Conservation (phyloP, 2,888 invertebrate species). For the Microchrysa polita region DNA sequence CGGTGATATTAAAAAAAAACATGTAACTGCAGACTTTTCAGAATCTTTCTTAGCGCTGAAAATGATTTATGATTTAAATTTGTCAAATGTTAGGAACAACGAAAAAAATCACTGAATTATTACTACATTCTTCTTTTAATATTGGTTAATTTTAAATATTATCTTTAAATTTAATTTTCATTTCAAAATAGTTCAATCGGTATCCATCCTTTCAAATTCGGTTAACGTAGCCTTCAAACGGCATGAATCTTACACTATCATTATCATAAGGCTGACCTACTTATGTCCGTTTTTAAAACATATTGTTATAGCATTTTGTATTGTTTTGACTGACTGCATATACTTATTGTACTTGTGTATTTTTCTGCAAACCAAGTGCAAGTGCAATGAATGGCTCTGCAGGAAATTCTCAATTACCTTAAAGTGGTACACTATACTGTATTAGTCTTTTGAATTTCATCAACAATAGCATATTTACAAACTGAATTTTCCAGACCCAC, state of each 20-base stretch:
- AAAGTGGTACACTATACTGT: background rate
- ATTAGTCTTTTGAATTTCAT: background rate
- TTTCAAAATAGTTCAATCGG: too few species aligned
- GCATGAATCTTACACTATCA: constrained; percentile 19
- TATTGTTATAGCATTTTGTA: constrained; percentile 9
- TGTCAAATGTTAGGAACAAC: too few species aligned
- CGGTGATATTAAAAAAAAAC: too few species aligned
- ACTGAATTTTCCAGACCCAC: constrained; percentile 10
- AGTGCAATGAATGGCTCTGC: background rate
- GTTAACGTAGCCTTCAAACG: background rate
- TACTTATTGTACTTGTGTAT: too few species aligned
- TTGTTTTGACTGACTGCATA: constrained; percentile 20
- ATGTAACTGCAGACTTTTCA: too few species aligned
- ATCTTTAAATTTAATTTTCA: too few species aligned
- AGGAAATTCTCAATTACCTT: background rate
- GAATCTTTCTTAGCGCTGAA: too few species aligned
- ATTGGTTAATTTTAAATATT: too few species aligned
- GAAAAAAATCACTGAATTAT: too few species aligned
- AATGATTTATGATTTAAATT: too few species aligned
- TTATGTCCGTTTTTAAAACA: constrained; percentile 15
- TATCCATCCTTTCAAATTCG: too few species aligned
- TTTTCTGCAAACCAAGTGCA: background rate
- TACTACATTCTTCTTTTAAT: too few species aligned
- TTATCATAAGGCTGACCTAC: constrained; percentile 24
- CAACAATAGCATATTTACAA: constrained; percentile 12